Evolutionary conservation across 2,113 vertebrate species (phyloP).

Genomic region (Nothocercus nigrocapillus): DNA sequence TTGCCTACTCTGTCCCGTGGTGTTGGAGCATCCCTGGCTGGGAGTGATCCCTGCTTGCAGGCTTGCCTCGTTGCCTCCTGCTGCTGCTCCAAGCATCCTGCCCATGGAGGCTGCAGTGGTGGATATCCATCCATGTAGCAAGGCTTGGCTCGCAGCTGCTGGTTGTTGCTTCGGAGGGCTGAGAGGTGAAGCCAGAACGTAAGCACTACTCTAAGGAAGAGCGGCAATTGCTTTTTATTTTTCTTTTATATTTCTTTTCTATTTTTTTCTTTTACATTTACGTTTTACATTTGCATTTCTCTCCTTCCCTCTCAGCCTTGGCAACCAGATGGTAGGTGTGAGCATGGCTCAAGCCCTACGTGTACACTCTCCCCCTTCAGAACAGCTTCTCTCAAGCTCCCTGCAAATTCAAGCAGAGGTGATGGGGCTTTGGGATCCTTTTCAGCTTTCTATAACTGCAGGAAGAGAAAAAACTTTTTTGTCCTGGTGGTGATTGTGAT

Average conservation of each 20-base stretch:
- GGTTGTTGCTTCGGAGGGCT: rapidly evolving
- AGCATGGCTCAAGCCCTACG: background rate
- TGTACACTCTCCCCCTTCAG: background rate
- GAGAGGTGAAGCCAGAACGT: background rate
- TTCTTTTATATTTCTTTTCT: too few species aligned
- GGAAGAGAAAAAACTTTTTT: background rate
- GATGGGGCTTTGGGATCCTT: background rate
- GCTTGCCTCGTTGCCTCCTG: rapidly evolving
- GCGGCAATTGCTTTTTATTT: background rate
- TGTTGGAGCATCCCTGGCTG: background rate
- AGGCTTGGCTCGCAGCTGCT: background rate
- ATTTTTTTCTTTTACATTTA: too few species aligned
- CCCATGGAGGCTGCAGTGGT: rapidly evolving
- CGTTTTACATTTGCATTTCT: too few species aligned
- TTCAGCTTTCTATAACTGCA: background rate
- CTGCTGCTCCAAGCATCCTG: background rate
- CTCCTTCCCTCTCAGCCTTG: background rate
- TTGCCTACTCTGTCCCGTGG: rapidly evolving
- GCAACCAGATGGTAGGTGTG: background rate
- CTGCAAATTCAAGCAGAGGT: background rate
- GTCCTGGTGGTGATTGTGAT: background rate
- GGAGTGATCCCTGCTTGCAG: background rate
- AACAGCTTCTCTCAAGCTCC: background rate
- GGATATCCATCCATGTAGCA: rapidly evolving
- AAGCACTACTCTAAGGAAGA: rapidly evolving